Evolutionary conservation across 2,888 invertebrate genomes (phyloP).

Genomic region (Scrobipalpa costella): DNA sequence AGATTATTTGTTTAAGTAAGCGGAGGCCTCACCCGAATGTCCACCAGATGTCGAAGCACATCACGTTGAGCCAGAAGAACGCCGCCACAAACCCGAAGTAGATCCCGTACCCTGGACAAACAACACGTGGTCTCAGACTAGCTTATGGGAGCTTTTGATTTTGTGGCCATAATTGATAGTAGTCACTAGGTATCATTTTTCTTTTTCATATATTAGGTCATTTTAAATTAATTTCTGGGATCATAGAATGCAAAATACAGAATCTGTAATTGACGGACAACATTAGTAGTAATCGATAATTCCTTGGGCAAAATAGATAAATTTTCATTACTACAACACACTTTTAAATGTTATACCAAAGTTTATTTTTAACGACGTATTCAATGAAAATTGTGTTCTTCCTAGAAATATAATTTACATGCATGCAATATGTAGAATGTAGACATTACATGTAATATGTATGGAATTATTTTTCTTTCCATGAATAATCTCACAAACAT

Average conservation of each 20-base stretch:
- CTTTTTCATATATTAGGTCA: too few species aligned
- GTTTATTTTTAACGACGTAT: too few species aligned
- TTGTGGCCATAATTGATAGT: too few species aligned
- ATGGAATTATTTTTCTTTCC: background rate
- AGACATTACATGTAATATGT: too few species aligned
- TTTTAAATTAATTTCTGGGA: too few species aligned
- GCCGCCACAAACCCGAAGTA: conserved; percentile 86
- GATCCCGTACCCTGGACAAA: conserved; percentile 83
- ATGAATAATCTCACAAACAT: background rate
- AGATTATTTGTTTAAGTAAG: conserved; percentile 27
- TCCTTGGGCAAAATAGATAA: too few species aligned
- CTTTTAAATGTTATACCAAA: too few species aligned
- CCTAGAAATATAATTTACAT: background rate
- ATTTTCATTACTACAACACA: too few species aligned
- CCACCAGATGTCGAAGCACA: conserved; percentile 92
- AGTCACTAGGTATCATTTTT: too few species aligned
- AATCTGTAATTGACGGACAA: too few species aligned
- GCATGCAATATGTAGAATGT: background rate
- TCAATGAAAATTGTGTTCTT: background rate
- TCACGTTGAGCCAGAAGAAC: conserved; percentile 89
- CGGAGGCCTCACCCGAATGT: conserved; percentile 85
- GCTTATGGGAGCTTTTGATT: conserved; percentile 29
- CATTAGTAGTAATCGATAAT: too few species aligned
- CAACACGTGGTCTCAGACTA: conserved; percentile 10
- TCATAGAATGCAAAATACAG: too few species aligned